Evolutionary conservation across 2,113 vertebrate species (phyloP).

Genomic region (Arothron firmamentum): DNA sequence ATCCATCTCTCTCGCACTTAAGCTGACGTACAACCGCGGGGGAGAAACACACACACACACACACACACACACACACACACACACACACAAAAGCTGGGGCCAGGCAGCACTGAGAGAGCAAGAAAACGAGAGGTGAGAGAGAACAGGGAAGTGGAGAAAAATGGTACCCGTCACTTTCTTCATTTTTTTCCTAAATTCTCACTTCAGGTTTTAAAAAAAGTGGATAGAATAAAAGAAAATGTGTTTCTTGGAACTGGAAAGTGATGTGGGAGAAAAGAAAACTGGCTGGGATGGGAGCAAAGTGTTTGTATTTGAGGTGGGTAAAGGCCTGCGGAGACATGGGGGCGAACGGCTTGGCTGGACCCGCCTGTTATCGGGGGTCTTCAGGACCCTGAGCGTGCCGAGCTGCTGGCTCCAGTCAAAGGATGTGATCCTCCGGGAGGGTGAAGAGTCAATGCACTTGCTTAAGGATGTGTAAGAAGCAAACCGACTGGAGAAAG

Average conservation of each 20-base stretch:
- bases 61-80: constrained; percentile 24
- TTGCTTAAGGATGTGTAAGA: constrained; percentile 48
- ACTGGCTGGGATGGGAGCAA: constrained; percentile 44
- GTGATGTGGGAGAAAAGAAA: constrained; percentile 14
- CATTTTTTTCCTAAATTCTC: constrained; percentile 42
- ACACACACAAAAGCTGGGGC: constrained; percentile 15
- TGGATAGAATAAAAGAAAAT: constrained; percentile 40
- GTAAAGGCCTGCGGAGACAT: constrained; percentile 47
- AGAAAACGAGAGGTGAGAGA: constrained; percentile 51
- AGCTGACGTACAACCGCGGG: constrained; percentile 47
- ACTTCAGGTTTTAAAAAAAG: constrained; percentile 27
- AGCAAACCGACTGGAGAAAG: constrained; percentile 44
- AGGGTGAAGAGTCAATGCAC: constrained; percentile 37
- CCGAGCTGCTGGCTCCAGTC: constrained; percentile 47
- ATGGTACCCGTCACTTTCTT: constrained; percentile 57
- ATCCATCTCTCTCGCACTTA: constrained; percentile 73
- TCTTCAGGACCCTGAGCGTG: constrained; percentile 62
- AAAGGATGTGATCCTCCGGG: constrained; percentile 48
- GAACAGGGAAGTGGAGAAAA: constrained; percentile 60
- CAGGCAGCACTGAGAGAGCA: constrained; percentile 40
- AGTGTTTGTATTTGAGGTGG: constrained; percentile 52
- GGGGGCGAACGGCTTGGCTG: constrained; percentile 43
- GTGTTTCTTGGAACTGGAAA: constrained; percentile 41
- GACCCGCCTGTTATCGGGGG: constrained; percentile 68
- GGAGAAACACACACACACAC: constrained; percentile 14